Evolutionary conservation across 37 sponge, comb jelly and placozoan genomes (phyloP), one percentile per base, ranked within the genome.

Genomic region (Axinella damicornis): DNA sequence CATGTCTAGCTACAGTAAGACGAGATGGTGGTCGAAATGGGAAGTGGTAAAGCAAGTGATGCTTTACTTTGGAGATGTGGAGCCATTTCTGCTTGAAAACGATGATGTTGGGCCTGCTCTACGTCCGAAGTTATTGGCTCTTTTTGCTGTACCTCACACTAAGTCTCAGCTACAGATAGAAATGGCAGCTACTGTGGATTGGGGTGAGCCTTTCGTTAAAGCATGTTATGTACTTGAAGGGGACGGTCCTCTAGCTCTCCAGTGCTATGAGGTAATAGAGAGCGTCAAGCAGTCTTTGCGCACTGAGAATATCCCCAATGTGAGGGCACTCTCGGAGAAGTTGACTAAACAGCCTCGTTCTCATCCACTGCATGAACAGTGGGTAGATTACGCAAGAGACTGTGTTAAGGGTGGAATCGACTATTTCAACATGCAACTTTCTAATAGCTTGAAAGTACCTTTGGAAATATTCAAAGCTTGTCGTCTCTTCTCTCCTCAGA

Each of bases 21-120:
- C 89, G 2, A 57, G 79, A 58, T 89, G 78, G 89, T 89, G 89
- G 89, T 68, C 78, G 37, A 88, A 76, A 31, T 88, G 83, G 89
- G 71, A 81, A 52, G 83, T 75, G 20, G 34, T 75, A 33, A 34
- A 69, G 28, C 71, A 88, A 38, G 15, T 88, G 20, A 21, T 81
- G 54, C 13, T 58, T 2, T 24, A 82, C 13, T 88, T 88, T 64
- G 83, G 83, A 30, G 89, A 81, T 56, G 33, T 88, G n/a, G n/a
- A n/a, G n/a, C n/a, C n/a, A n/a, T 77, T 77, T 59, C 24, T 77
- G 5, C 17, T 30, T 6, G 77, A 77, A 61, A 77, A 77, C 33
- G 77, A 77, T 28, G 77, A 77, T 40, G 18, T 74, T 77, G 77
- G 63, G 13, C 62, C 36, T 20, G 57, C 55, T 36, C 62, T 62